These are phyloP conservation scores for Percina caprodes DNA, from an alignment of 2,113 vertebrate species.

Conservation along the genomic window DNA sequence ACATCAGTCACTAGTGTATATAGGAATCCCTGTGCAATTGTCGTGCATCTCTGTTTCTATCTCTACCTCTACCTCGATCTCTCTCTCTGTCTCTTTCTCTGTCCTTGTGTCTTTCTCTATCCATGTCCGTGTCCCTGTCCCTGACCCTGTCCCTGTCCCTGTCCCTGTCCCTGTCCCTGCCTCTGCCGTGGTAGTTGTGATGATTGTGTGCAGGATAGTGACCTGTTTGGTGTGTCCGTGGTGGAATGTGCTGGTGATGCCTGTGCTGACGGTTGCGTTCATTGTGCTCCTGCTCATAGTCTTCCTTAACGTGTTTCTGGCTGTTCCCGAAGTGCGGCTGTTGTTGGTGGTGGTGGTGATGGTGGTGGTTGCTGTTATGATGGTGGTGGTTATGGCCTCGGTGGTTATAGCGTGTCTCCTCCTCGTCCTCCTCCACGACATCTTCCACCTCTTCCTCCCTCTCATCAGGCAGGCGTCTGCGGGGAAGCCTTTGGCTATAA, in stretches of 20 bases:
- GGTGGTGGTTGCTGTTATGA: constrained; percentile 74
- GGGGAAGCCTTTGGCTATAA: constrained; percentile 83
- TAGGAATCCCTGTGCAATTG: constrained; percentile 91
- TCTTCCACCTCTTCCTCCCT: constrained; percentile 69
- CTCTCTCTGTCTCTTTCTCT: not conserved
- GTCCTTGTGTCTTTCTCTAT: constrained; percentile 55
- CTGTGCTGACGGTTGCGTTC: constrained; percentile 90
- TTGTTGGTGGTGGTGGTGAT: constrained; percentile 66
- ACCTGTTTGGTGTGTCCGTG: constrained; percentile 56
- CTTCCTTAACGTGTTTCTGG: constrained; percentile 83
- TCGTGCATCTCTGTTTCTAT: constrained; percentile 75
- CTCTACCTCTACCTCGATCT: constrained; percentile 66
- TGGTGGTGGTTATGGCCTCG: constrained; percentile 88
- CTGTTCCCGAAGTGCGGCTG: constrained; percentile 70
- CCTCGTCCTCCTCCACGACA: constrained; percentile 84
- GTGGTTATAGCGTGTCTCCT: constrained; percentile 83
- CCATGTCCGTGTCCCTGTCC: constrained; percentile 75
- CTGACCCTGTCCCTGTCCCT: constrained; percentile 23
- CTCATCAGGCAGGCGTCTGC: constrained; percentile 53
- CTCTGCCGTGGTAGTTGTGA: constrained; percentile 79
- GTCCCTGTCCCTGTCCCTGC: constrained; percentile 53
- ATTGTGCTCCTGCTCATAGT: constrained; percentile 91
- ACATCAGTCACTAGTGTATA: constrained; percentile 85
- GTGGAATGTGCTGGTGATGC: constrained; percentile 80
- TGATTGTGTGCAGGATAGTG: constrained; percentile 73